Evolutionary conservation across 30 jellyfish, hydroid and myxozoan species (phyloP), one percentile per base, ranked within the genome.

Genomic region (Pseudorhiza aurosa): DNA sequence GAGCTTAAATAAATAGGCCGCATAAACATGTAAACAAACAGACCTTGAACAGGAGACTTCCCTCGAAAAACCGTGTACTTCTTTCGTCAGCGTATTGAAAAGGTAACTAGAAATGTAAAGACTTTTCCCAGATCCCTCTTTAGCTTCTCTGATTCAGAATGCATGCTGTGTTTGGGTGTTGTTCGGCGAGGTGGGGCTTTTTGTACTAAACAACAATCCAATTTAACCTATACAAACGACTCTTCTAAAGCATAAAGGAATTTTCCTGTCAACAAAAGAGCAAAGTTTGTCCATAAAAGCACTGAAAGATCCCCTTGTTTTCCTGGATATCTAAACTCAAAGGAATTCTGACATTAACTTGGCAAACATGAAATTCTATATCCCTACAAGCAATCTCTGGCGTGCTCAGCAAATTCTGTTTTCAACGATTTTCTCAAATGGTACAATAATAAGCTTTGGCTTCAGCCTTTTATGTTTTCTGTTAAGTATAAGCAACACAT

Each of bases 91-190:
- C 67, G 9, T 15, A 53, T 2, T 19, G 67, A 53, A 1, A 21
- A 15, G 37, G 67, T 15, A 53, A n/a, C 67, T 21, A 2, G 67
- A 53, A 53, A 18, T 1, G 67, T 33, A n/a, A 18, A 7, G 24
- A 15, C 35, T 4, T 18, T 53, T 21, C 67, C 67, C 67, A 53
- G 24, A 53, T 53, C 67, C 67, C 67, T 53, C 67, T 53, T 53
- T 15, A 53, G 5, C n/a, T 7, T 0, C 5, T 53, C 67, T 19
- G 22, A 53, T 7, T 53, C 37, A 53, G 6, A 53, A 22, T 21
- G 67, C 67, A 53, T 21, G 67, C 67, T 53, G 67, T 19, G 67
- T 18, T 19, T 15, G 35, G 36, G 36, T 1, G 33, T 53, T 53
- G 67, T 53, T 21, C 67, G 24, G 5, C 24, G 19, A 15, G 10